phyloP scores from a whole-genome alignment of 2,797 vertebrate species.

The Coregonus suidteri region DNA sequence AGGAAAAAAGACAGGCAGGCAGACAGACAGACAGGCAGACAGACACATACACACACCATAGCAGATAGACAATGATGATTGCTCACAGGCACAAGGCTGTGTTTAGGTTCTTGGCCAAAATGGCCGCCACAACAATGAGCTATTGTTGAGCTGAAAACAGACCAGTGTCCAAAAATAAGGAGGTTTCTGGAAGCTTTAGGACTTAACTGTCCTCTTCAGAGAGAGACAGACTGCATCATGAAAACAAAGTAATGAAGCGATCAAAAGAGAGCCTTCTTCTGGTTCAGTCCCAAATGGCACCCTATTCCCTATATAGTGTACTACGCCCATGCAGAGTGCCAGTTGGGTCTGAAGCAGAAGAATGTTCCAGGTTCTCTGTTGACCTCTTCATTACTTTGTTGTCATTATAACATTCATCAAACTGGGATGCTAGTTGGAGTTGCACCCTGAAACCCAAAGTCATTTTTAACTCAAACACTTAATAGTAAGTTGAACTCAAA shows the following conservation, averaged over 20 bases:
- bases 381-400: not conserved
- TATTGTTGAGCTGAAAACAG: not conserved
- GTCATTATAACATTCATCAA: not conserved
- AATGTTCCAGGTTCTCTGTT: not conserved
- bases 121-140: slow-evolving; percentile 1
- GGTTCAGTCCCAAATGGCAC: no score
- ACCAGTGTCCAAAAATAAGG: not conserved
- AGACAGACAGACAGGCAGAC: not conserved
- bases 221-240: not conserved
- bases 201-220: not conserved
- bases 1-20: no score
- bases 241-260: no score
- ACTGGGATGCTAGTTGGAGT: no score
- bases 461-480: no score
- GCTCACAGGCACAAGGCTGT: not conserved
- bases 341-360: no score
- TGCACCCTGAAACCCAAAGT: no score
- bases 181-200: not conserved
- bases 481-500: no score
- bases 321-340: not conserved
- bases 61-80: not conserved
- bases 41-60: not conserved
- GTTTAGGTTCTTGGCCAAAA: not conserved
- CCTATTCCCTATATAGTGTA: no score
- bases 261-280: no score